A percentile compares a stretch with the other conserved stretches of the same genome.
Conservation (phyloP, 2,797 vertebrate species). For the Microchirus variegatus region DNA sequence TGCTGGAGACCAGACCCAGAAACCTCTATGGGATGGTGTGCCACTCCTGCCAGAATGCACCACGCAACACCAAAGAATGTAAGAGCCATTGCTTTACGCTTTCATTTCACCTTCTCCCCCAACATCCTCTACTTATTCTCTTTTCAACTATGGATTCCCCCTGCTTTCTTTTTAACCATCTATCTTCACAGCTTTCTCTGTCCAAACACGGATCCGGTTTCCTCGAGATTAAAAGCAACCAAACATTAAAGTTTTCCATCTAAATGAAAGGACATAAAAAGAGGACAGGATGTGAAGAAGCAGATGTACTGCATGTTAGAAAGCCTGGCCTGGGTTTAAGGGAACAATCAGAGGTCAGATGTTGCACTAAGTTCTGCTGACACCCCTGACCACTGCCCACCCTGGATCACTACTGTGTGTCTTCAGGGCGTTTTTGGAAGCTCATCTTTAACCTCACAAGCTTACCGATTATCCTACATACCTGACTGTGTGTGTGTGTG, state of each 20-base stretch:
- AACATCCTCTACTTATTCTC: constrained; percentile 13
- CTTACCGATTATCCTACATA: constrained; percentile 48
- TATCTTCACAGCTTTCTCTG: constrained; percentile 13
- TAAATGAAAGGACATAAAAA: constrained; percentile 44
- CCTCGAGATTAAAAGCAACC: constrained; percentile 20
- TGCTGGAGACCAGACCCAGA: constrained; percentile 91
- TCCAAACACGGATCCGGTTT: constrained; percentile 21
- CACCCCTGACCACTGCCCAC: no score
- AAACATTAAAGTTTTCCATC: constrained; percentile 27
- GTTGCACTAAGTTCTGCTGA: constrained; percentile 23
- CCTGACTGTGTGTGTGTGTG: constrained; percentile 39
- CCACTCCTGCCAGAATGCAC: constrained; percentile 93
- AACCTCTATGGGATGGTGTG: constrained; percentile 96
- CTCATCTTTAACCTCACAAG: constrained; percentile 38
- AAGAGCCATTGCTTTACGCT: constrained; percentile 66
- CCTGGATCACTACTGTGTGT: constrained; percentile 17
- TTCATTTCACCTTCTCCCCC: background rate
- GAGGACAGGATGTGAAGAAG: constrained; percentile 27
- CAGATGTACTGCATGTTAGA: constrained; percentile 40
- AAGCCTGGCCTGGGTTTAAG: constrained; percentile 31
- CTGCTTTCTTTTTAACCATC: constrained; percentile 5
- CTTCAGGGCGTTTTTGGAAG: constrained; percentile 32
- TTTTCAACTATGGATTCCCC: constrained; percentile 12
- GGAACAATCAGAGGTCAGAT: constrained; percentile 13
- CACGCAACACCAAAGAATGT: constrained; percentile 96